phyloP scores from a whole-genome alignment of 2,797 vertebrate species.

The Morus bassanus region DNA sequence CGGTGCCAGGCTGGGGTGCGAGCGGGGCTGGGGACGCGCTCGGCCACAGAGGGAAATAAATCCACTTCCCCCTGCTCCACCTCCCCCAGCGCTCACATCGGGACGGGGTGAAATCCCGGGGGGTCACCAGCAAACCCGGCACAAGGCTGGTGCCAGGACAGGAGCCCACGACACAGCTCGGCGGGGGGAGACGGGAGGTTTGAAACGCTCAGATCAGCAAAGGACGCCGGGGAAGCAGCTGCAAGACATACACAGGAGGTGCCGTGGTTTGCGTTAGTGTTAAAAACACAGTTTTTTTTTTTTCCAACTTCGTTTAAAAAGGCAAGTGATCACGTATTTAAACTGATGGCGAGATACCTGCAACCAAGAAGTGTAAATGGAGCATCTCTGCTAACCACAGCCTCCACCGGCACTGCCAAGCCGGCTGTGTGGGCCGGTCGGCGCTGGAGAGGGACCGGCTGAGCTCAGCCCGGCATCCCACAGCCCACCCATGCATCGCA shows the following conservation, averaged over 20 bases:
- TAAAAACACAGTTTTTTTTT: neutral
- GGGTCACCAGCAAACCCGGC: neutral
- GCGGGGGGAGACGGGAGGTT: neutral
- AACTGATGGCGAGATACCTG: neutral
- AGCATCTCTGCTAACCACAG: neutral
- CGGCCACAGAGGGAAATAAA: neutral
- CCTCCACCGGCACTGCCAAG: neutral
- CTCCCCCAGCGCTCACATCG: rapidly evolving
- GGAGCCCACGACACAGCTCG: neutral
- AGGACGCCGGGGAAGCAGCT: neutral
- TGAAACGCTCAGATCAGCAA: neutral
- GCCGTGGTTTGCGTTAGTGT: neutral
- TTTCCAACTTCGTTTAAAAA: neutral
- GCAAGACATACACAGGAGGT: rapidly evolving
- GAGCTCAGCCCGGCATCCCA: neutral
- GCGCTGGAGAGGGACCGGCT: neutral
- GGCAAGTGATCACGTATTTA: neutral
- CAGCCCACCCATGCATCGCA: rapidly evolving
- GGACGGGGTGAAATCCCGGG: neutral
- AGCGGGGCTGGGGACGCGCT: neutral
- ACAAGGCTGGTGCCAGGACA: no score
- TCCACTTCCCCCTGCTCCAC: neutral
- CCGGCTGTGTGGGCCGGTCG: neutral
- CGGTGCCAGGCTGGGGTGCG: neutral
- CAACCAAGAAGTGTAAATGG: neutral